Conservation (phyloP, 2,888 invertebrate genomes). For the Diaperis boleti region DNA sequence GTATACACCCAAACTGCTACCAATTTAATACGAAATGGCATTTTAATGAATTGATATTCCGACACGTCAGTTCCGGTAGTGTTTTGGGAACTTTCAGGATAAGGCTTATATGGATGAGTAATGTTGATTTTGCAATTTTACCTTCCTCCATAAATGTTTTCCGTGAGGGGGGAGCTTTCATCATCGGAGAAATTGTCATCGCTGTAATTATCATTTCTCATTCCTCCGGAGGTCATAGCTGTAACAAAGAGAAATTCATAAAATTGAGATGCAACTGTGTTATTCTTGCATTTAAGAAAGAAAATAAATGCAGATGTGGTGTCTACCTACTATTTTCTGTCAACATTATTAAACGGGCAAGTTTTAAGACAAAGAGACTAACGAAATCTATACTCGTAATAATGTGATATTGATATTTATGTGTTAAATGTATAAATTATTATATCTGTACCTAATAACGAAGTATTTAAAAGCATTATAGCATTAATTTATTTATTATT, state of each 20-base stretch:
- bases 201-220: constrained; percentile 75
- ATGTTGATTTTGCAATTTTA: constrained; percentile 65
- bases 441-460: no score
- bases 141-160: constrained; percentile 93
- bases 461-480: no score
- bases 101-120: neutral
- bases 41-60: constrained; percentile 15
- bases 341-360: no score
- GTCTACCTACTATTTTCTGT: no score
- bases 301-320: no score
- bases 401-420: no score
- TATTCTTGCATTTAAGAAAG: no score
- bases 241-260: constrained; percentile 45
- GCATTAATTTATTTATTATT: no score
- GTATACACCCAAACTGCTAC: constrained; percentile 27
- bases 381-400: no score
- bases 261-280: neutral
- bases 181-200: constrained; percentile 87
- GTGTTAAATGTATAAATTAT: no score
- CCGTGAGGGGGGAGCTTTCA: constrained; percentile 87
- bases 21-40: constrained; percentile 24
- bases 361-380: no score
- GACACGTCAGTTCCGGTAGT: neutral
- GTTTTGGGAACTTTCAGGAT: neutral
- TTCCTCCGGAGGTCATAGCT: constrained; percentile 76